These are phyloP conservation scores for Acromyrmex echinatior DNA, from an alignment of 1,140 invertebrate genomes.

Conservation along the genomic window DNA sequence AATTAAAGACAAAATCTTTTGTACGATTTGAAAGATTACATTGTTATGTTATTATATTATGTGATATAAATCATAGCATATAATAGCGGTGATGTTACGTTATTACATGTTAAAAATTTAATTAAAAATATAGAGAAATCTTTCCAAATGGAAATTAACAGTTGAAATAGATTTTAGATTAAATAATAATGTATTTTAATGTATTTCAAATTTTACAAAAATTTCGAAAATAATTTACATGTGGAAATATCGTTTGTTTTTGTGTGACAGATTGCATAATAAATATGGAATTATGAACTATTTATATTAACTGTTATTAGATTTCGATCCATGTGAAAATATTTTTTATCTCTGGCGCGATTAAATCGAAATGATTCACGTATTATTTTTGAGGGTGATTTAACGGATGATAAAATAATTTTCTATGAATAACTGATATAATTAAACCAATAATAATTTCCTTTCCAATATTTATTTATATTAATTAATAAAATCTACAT, in stretches of 20 bases:
- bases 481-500: not conserved
- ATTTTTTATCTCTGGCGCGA: constrained; percentile 2
- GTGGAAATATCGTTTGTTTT: not conserved
- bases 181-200: not conserved
- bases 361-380: constrained; percentile 7
- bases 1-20: not conserved
- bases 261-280: not conserved
- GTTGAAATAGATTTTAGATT: not conserved
- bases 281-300: constrained; percentile 10
- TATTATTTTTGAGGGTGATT: not conserved
- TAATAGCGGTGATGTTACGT: not conserved
- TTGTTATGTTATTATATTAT: not conserved
- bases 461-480: not conserved
- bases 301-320: constrained; percentile 33
- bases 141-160: not conserved
- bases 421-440: constrained; percentile 15
- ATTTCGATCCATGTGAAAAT: constrained; percentile 12
- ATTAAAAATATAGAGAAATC: not conserved
- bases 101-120: not conserved
- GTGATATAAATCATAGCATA: not conserved
- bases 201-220: not conserved
- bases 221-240: not conserved
- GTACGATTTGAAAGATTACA: not conserved
- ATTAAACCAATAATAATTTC: constrained; percentile 1
- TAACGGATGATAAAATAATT: constrained; percentile 28